Conservation (phyloP, 1,140 invertebrate species). For the Nephila pilipes region DNA sequence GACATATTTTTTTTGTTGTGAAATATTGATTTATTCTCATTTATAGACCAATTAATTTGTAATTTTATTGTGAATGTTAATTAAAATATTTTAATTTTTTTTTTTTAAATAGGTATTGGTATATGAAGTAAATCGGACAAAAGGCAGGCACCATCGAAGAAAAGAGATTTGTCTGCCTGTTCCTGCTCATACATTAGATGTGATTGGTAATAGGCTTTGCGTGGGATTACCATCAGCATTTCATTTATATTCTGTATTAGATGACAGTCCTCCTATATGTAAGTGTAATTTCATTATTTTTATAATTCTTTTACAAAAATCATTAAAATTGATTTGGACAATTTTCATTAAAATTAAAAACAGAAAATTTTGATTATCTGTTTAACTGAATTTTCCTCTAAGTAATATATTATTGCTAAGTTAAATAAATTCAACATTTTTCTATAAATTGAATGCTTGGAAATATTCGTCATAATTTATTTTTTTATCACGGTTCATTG, state of each 20-base stretch:
- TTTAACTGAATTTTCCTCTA: too few species aligned
- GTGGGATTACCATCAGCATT: conserved; percentile 95
- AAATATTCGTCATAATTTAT: too few species aligned
- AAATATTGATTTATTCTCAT: too few species aligned
- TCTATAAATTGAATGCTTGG: too few species aligned
- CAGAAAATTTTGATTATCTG: too few species aligned
- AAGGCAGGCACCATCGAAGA: conserved; percentile 91
- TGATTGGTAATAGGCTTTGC: conserved; percentile 92
- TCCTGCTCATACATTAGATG: conserved; percentile 93
- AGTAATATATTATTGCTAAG: too few species aligned
- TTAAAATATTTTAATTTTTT: background rate
- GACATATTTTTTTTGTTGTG: too few species aligned
- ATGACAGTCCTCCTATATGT: conserved; percentile 74
- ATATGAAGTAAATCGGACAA: conserved; percentile 95
- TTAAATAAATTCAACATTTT: too few species aligned
- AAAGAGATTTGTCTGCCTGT: conserved; percentile 94
- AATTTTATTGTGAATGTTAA: background rate
- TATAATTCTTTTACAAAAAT: too few species aligned
- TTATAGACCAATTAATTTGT: background rate
- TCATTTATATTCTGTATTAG: conserved; percentile 87
- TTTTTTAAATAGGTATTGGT: conserved; percentile 84
- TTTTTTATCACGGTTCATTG: too few species aligned
- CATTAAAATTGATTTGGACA: too few species aligned
- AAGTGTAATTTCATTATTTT: conserved; percentile 20
- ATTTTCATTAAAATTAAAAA: too few species aligned